phyloP scores from a whole-genome alignment of 2,888 invertebrate species.

The Thelaira solivaga region DNA sequence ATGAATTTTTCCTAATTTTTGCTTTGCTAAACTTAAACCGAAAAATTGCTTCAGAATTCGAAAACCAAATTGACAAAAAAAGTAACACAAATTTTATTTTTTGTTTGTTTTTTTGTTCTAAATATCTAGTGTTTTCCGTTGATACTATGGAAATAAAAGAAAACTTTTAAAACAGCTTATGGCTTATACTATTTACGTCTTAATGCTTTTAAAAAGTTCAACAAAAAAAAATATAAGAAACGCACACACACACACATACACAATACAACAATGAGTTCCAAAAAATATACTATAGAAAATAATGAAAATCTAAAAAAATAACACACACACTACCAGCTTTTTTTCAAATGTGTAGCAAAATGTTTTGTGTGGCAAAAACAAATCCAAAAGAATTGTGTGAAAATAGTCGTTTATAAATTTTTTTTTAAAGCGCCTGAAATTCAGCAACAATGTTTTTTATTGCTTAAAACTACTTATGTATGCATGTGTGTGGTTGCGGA shows the following conservation, averaged over 20 bases:
- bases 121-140: slow-evolving; percentile 27
- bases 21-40: not conserved
- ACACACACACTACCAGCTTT: no score
- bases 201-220: slow-evolving; percentile 44
- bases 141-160: slow-evolving; percentile 2
- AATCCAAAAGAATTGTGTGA: slow-evolving; percentile 19
- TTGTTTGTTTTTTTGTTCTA: slow-evolving; percentile 21
- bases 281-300: slow-evolving; percentile 7
- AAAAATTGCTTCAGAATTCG: slow-evolving; percentile 23
- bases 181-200: slow-evolving; percentile 50
- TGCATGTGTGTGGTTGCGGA: not conserved
- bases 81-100: not conserved
- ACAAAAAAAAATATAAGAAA: not conserved
- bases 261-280: slow-evolving; percentile 10
- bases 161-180: slow-evolving; percentile 14
- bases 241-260: not conserved
- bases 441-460: slow-evolving; percentile 39
- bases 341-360: slow-evolving; percentile 22
- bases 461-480: not conserved
- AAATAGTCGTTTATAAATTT: slow-evolving; percentile 12
- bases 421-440: not conserved
- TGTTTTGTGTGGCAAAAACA: not conserved
- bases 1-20: no score
- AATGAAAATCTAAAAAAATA: slow-evolving; percentile 7
- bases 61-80: not conserved